Evolutionary conservation across 2,113 vertebrate genomes (phyloP).

Genomic region (Epinephelus lanceolatus): DNA sequence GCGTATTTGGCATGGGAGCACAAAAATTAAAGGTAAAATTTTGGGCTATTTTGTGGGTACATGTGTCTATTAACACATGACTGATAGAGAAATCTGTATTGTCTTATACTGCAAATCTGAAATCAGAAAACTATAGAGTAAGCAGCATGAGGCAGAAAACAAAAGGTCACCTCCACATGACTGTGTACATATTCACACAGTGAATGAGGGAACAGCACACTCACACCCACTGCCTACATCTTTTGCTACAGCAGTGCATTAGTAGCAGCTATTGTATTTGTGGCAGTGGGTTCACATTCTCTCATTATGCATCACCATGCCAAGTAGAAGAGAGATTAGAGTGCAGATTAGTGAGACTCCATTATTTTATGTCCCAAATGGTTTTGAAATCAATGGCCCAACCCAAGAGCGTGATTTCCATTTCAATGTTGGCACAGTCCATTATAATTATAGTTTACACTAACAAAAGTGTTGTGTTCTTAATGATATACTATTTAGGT

Average conservation of each 20-base stretch:
- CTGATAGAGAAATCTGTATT: not conserved
- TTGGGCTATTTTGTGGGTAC: no score
- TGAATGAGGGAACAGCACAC: conserved; percentile 1
- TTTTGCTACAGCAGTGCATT: conserved; percentile 37
- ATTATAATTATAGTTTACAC: conserved; percentile 20
- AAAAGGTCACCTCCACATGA: conserved; percentile 24
- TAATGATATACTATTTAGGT: not conserved
- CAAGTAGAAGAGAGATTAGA: conserved; percentile 69
- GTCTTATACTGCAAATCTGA: not conserved
- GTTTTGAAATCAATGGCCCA: conserved; percentile 65
- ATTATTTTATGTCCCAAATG: conserved; percentile 68
- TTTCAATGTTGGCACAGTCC: conserved; percentile 30
- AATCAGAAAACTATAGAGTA: not conserved
- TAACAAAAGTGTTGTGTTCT: not conserved
- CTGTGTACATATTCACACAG: conserved; percentile 22
- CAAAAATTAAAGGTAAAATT: no score
- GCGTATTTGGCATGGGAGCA: no score
- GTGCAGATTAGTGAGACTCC: conserved; percentile 66
- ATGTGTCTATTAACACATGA: no score
- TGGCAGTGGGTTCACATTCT: conserved; percentile 35
- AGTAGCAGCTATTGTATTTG: conserved; percentile 41
- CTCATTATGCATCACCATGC: conserved; percentile 66
- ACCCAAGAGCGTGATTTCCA: conserved; percentile 40
- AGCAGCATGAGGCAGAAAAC: not conserved
- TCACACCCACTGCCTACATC: not conserved